Base-by-base conservation (phyloP, 2,113 vertebrate genomes). In the Tapirus terrestris region DNA sequence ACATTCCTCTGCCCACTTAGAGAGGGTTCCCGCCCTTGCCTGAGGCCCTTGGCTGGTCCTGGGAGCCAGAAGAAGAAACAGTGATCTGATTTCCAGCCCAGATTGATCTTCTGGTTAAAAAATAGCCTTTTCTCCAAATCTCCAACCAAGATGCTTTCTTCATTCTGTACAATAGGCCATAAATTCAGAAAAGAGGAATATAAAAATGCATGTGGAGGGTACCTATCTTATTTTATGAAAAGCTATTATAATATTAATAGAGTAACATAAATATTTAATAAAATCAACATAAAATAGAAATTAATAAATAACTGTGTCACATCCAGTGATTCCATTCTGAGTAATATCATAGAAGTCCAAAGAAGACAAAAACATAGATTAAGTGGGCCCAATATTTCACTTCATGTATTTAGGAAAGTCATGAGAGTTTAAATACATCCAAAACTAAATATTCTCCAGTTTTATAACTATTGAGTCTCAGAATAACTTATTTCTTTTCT, bases 401-500 rank as follows among this genome's bases (percentile, higher is more conserved):
- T 88, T 92, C 65, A 89, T 77, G 72, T 95, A 72, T 76, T 97
- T 89, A 48, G 63, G 76, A 87, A 95, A 96, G 48, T 68, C 31
- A 77, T 84, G 43, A 93, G 58, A 90, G 60, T 94, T 97, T 96
- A 96, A 96, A 93, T 89, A 87, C 3, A 20, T 68, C 61, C 61
- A 33, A 85, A 75, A 63, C 36, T 84, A 92, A 85, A 84, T 93
- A 84, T 39, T 92, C 58, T 94, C 31, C 43, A 88, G 21, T 70
- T 96, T 96, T 88, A 51, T 68, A 97, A 97, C 81, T 65, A 83
- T 7, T 86, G 53, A 82, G 10, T 79, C 76, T 95, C 77, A 84
- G 45, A 95, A 98, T 95, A 67, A 92, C n/a, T 93, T 97, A 87
- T 85, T 94, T 79, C 31, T 96, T 93, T 97, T 94, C 75, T 90